Evolutionary conservation across 2,113 vertebrate species (phyloP), one percentile per base, ranked within the genome.

Genomic region (Heteronetta atricapilla): DNA sequence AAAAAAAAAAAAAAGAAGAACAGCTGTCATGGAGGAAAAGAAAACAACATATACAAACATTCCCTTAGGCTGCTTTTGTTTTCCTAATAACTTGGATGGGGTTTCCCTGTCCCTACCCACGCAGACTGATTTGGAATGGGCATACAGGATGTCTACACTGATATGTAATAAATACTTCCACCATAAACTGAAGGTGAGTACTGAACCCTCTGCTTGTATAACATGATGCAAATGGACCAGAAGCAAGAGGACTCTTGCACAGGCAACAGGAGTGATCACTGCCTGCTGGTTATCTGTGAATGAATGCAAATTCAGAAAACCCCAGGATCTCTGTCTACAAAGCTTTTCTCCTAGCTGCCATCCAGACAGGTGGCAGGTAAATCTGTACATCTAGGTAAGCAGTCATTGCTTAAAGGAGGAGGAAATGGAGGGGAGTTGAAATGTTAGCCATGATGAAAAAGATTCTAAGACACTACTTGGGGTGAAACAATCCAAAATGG

Each of bases 11-110:
- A 67, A 36, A 53, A 58, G 36, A 33, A 38, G 16, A 91, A 89
- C 91, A 97, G 63, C 88, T 96, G 95, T 86, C 74, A 89, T 14
- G 50, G 29, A 55, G 55, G 42, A 82, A 94, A 68, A 90, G 33
- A 63, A 52, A 28, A 2, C 42, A 92, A 79, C 62, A 16, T 93
- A 95, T 95, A 89, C 52, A 92, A 95, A 88, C 79, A 79, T 86
- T 80, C 46, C 91, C 40, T 94, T 76, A 95, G 89, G 93, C 88
- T 73, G 23, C 46, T 44, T 60, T 76, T 95, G 36, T 86, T 95
- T 94, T 89, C 55, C 55, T 90, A 75, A 74, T 89, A 88, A 70
- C 19, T 64, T 85, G 78, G 66, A 85, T 80, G 59, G 74, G 80
- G 40, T 92, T 91, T 88, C 25, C 48, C 19, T 11, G 13, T 90